Evolutionary conservation across 2,888 invertebrate genomes (phyloP).

Genomic region (Mimumesa dahlbomi): DNA sequence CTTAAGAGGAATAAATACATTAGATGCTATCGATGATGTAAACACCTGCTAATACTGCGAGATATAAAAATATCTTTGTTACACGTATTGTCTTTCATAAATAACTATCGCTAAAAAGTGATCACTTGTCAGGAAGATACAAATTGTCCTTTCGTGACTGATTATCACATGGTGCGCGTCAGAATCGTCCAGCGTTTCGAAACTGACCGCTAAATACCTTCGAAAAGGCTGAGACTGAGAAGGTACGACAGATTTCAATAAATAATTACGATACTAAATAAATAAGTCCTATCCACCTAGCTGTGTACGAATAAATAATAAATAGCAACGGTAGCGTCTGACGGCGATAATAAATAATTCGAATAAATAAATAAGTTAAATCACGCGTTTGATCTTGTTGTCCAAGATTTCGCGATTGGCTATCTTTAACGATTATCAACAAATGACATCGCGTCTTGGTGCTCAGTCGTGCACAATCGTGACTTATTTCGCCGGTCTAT

Average conservation of each 20-base stretch:
- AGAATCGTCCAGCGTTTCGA: background rate
- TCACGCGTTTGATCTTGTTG: conserved; percentile 3
- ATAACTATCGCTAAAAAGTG: conserved; percentile 44
- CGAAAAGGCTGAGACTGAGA: conserved; percentile 8
- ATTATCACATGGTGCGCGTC: conserved; percentile 51
- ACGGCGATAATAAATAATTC: conserved; percentile 47
- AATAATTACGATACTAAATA: conserved; percentile 55
- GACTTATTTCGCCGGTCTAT: background rate
- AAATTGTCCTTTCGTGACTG: conserved; percentile 9
- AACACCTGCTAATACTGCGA: conserved; percentile 66
- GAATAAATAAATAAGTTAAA: conserved; percentile 51
- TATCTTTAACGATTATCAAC: conserved; percentile 46
- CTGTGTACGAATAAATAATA: conserved; percentile 38
- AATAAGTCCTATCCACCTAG: conserved; percentile 32
- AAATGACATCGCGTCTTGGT: conserved; percentile 14
- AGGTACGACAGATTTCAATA: conserved; percentile 47
- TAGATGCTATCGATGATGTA: conserved; percentile 27
- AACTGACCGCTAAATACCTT: conserved; percentile 1
- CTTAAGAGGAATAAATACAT: conserved; percentile 33
- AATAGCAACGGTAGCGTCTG: conserved; percentile 28
- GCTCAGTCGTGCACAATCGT: conserved; percentile 16
- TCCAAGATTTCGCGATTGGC: conserved; percentile 27
- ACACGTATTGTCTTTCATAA: conserved; percentile 64
- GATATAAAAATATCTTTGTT: conserved; percentile 33
- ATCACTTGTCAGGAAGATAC: conserved; percentile 28